Evolutionary conservation across 2,888 invertebrate species (phyloP).

Genomic region (Lasioglossum marginatum): DNA sequence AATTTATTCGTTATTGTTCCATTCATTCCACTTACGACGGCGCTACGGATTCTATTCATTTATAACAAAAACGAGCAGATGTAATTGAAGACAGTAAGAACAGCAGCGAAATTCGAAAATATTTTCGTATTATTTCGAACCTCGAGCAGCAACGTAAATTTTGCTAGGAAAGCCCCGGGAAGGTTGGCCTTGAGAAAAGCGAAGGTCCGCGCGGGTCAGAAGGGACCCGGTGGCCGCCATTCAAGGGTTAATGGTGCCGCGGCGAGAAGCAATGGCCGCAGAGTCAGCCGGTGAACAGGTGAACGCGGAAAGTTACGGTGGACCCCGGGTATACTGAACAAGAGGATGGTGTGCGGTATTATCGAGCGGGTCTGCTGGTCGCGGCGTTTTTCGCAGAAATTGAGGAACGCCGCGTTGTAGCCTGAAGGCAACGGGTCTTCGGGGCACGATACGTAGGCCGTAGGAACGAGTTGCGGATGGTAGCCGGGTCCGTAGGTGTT

Average conservation of each 20-base stretch:
- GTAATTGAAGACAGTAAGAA: no score
- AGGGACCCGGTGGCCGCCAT: neutral
- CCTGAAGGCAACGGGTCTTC: conserved; percentile 40
- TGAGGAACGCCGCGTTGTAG: conserved; percentile 20
- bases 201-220: neutral
- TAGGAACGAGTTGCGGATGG: conserved; percentile 48
- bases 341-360: neutral
- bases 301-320: neutral
- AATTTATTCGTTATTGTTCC: neutral
- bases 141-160: no score
- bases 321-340: neutral
- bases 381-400: conserved; percentile 49
- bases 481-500: conserved; percentile 30
- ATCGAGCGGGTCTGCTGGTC: neutral
- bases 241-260: neutral
- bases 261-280: conserved; percentile 9
- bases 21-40: neutral
- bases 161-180: no score
- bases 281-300: conserved; percentile 8
- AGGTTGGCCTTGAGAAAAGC: neutral
- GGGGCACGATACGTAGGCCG: neutral
- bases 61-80: no score
- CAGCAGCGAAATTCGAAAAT: no score
- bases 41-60: no score
- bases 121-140: no score